A percentile compares a stretch with the other conserved stretches of the same genome.
These are phyloP conservation scores for Andricus quercusramuli DNA, from an alignment of 2,888 invertebrate genomes.

Conservation along the genomic window DNA sequence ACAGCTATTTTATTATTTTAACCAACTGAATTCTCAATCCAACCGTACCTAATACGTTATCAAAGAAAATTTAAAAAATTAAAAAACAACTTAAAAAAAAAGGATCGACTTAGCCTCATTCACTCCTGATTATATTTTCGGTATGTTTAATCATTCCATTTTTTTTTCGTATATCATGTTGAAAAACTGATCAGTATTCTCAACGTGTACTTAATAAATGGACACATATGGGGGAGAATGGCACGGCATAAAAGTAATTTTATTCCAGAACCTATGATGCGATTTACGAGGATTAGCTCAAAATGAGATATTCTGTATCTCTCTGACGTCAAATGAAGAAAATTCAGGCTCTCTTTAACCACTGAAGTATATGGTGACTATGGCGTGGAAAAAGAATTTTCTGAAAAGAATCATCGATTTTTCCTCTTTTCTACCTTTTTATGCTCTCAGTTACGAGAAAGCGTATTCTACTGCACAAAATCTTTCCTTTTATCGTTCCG, in stretches of 20 bases:
- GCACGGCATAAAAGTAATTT: not conserved
- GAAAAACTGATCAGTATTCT: not conserved
- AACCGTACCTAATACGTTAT: too few relatives aligned
- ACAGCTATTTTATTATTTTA: too few relatives aligned
- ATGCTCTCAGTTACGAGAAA: constrained; percentile 2
- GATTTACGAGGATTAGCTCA: constrained; percentile 6
- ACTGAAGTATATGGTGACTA: not conserved
- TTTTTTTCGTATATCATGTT: not conserved
- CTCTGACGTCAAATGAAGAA: not conserved
- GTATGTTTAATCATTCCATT: too few relatives aligned
- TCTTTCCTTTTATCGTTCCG: not conserved
- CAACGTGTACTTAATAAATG: not conserved
- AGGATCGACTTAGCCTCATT: too few relatives aligned
- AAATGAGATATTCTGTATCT: not conserved
- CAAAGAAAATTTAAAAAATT: too few relatives aligned
- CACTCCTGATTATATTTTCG: too few relatives aligned
- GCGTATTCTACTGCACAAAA: not conserved
- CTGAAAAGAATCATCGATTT: constrained; percentile 27
- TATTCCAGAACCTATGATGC: not conserved
- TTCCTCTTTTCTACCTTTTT: not conserved
- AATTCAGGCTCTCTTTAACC: not conserved
- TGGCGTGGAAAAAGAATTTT: not conserved
- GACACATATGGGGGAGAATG: not conserved
- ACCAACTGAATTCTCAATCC: too few relatives aligned
- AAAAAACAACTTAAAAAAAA: too few relatives aligned